phyloP scores from a whole-genome alignment of 2,888 invertebrate genomes.

The Luperina nickerlii region DNA sequence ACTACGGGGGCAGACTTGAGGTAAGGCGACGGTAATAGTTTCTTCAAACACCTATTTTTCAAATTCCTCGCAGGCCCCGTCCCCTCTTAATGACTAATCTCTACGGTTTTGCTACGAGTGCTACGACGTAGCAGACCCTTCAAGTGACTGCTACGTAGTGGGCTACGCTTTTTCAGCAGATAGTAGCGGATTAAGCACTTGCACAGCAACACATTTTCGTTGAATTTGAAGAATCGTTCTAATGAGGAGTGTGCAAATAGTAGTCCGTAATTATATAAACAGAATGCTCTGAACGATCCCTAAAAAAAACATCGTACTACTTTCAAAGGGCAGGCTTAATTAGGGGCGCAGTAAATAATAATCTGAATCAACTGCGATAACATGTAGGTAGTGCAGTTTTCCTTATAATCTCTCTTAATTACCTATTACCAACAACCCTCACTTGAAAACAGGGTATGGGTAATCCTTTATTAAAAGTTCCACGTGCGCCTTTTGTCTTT shows the following conservation, averaged over 20 bases:
- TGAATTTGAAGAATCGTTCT: background rate
- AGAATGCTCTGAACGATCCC: background rate
- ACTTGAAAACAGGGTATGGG: background rate
- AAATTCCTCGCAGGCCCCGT: too few species aligned
- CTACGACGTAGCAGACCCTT: slow-evolving; percentile 22
- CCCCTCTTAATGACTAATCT: background rate
- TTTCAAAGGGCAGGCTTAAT: background rate
- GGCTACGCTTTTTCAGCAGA: background rate
- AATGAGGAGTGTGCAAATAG: background rate
- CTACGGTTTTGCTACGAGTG: slow-evolving; percentile 5
- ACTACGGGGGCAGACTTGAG: too few species aligned
- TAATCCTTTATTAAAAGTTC: background rate
- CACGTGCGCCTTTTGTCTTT: background rate
- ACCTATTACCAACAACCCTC: background rate
- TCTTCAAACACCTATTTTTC: too few species aligned
- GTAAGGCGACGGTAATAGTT: too few species aligned
- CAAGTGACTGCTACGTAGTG: background rate
- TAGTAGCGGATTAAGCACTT: background rate
- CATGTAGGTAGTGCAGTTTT: background rate
- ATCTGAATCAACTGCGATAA: background rate
- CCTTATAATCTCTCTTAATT: background rate
- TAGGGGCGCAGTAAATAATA: background rate
- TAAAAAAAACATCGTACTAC: background rate
- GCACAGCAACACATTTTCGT: background rate
- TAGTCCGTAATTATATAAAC: background rate